phyloP scores from a whole-genome alignment of 2,888 invertebrate genomes.

The Zygogramma bicolorata region DNA sequence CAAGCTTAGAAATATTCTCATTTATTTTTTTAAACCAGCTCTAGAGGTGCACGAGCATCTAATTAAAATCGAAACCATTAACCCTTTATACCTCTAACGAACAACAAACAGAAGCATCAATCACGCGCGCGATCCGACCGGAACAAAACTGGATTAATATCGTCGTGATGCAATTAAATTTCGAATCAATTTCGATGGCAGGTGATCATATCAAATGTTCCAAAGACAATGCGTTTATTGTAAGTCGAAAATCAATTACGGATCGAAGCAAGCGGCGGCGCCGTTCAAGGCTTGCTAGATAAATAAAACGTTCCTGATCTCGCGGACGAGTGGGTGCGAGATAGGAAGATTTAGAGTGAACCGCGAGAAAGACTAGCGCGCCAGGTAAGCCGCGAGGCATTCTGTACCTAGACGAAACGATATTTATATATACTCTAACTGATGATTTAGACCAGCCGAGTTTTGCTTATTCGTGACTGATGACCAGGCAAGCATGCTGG shows the following conservation, averaged over 20 bases:
- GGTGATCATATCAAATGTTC: conserved; percentile 34
- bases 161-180: conserved; percentile 28
- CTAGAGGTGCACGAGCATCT: too few species aligned
- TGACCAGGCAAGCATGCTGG: too few species aligned
- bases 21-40: too few species aligned
- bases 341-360: conserved; percentile 33
- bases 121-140: background rate
- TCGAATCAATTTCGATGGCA: conserved; percentile 35
- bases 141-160: conserved; percentile 5
- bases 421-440: background rate
- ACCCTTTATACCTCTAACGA: background rate
- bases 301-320: conserved; percentile 47
- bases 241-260: conserved; percentile 55
- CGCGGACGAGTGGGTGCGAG: conserved; percentile 50
- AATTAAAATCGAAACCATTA: background rate
- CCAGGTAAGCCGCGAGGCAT: background rate
- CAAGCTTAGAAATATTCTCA: too few species aligned
- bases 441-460: too few species aligned
- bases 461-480: too few species aligned
- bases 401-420: background rate
- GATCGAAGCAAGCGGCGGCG: conserved; percentile 57
- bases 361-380: background rate
- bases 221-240: conserved; percentile 49
- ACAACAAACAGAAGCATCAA: conserved; percentile 6
- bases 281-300: conserved; percentile 57